A percentile compares a stretch with the other conserved stretches of the same genome.
Evolutionary conservation across 2,113 vertebrate genomes (phyloP).

Genomic region (Corydoras sp.): DNA sequence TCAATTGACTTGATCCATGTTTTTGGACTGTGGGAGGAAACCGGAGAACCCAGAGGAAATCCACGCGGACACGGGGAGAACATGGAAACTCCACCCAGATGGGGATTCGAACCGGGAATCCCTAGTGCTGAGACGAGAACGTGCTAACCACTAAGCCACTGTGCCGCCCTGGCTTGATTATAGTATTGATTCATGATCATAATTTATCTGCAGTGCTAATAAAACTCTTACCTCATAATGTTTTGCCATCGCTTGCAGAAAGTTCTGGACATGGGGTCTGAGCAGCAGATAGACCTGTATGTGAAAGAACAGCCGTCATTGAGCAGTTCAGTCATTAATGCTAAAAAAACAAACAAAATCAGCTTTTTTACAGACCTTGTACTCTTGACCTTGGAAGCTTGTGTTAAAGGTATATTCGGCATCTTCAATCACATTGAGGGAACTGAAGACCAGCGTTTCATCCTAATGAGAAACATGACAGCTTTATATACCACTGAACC

Average conservation of each 20-base stretch:
- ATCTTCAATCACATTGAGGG: slow-evolving; percentile 59
- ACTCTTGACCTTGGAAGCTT: slow-evolving; percentile 56
- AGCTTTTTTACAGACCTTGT: slow-evolving; percentile 58
- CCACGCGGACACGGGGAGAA: too few relatives aligned
- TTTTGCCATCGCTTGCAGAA: slow-evolving; percentile 70
- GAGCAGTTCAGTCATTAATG: background rate
- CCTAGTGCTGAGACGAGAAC: too few relatives aligned
- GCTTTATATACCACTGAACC: too few relatives aligned
- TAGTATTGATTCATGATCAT: too few relatives aligned
- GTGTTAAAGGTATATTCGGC: slow-evolving; percentile 66
- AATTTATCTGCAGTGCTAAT: background rate
- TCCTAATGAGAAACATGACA: slow-evolving; percentile 56
- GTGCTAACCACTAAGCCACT: too few relatives aligned
- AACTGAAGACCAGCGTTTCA: slow-evolving; percentile 72
- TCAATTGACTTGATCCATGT: too few relatives aligned
- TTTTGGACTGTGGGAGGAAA: too few relatives aligned
- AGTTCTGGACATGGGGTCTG: slow-evolving; percentile 68
- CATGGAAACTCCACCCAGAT: too few relatives aligned
- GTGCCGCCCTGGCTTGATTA: too few relatives aligned
- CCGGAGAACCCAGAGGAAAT: too few relatives aligned
- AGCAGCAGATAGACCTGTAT: slow-evolving; percentile 72
- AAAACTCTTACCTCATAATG: slow-evolving; percentile 65
- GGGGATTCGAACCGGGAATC: too few relatives aligned
- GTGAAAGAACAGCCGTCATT: background rate
- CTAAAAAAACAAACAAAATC: background rate